Percentiles rank a stretch among this genome's conserved stretches.
Evolutionary conservation across 2,888 invertebrate genomes (phyloP).

Genomic region (Drosophila mayaguana): DNA sequence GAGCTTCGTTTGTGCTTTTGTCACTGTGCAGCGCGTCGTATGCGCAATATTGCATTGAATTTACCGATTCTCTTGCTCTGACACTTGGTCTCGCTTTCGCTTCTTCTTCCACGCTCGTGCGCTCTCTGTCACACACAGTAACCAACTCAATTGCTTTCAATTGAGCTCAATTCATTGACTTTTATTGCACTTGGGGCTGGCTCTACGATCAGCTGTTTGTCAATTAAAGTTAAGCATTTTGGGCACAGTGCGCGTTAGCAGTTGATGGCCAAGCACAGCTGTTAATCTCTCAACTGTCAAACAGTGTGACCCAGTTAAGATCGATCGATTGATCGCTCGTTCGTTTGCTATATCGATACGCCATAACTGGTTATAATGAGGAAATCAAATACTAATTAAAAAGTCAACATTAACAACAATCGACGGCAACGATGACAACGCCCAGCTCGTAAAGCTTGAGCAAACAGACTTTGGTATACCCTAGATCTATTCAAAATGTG

Average conservation of each 20-base stretch:
- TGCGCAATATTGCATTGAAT: constrained; percentile 40
- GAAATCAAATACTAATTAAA: constrained; percentile 62
- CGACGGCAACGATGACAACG: constrained; percentile 13
- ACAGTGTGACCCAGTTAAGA: constrained; percentile 53
- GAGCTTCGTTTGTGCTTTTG: neutral
- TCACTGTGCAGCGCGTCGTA: constrained; percentile 36
- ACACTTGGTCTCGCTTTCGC: neutral
- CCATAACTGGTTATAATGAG: constrained; percentile 60
- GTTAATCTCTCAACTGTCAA: constrained; percentile 32
- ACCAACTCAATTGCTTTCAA: constrained; percentile 75
- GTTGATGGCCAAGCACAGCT: constrained; percentile 29
- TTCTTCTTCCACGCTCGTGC: neutral
- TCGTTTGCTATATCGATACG: constrained; percentile 13
- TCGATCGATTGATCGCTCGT: constrained; percentile 27
- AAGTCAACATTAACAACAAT: constrained; percentile 34
- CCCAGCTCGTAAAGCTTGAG: constrained; percentile 62
- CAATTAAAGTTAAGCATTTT: constrained; percentile 14
- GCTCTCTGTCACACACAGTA: neutral
- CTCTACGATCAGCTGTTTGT: constrained; percentile 53
- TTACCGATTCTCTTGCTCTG: constrained; percentile 9
- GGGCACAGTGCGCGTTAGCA: constrained; percentile 43
- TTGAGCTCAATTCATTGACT: constrained; percentile 76
- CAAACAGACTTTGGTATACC: constrained; percentile 47
- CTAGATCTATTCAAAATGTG: neutral
- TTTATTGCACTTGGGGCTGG: constrained; percentile 75